Base-by-base conservation (phyloP, 2,113 vertebrate species). In the Pelodiscus sinensis region DNA sequence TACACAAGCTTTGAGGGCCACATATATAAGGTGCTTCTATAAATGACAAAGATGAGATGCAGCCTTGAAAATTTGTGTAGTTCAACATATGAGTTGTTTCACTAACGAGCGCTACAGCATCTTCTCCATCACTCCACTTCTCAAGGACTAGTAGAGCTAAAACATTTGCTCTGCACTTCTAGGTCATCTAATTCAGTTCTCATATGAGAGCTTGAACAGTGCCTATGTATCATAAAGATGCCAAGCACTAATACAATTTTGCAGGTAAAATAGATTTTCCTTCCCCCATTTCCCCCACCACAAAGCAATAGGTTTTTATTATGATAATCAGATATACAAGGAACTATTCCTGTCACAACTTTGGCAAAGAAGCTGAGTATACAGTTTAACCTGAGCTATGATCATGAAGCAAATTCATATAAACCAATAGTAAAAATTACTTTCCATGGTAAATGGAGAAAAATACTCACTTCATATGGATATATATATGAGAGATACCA, bases 131-230 rank as follows among this genome's bases (percentile, higher is more conserved):
- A 92, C 89, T 24, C 44, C 1, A 2, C 55, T 85, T 96, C 92
- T 92, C 95, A 94, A 97, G 89, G 92, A 85, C 93, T 85, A 85
- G 77, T 79, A 92, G 60, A 86, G 60, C 84, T 92, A 85, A 73
- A 94, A 93, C 16, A 71, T 95, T 93, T 90, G 73, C 77, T 85
- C 86, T 95, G 88, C 84, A 96, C 78, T 93, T 91, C 44, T 65
- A 87, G 88, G 82, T 93, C 79, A 87, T 79, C 85, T 81, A 94
- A 96, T 88, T 96, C 73, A 88, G 80, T 87, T 94, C 94, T 87
- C 81, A 55, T 85, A 94, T 92, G 84, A 38, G 56, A 92, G 58
- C 52, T 91, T 1, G 1, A 87, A 90, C 78, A 91, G 13, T 16
- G 73, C 13, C 57, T 31, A 78, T 35, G 50, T 79, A 56, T 82